Evolutionary conservation across 2,888 invertebrate genomes (phyloP).

Genomic region (Timandra comae): DNA sequence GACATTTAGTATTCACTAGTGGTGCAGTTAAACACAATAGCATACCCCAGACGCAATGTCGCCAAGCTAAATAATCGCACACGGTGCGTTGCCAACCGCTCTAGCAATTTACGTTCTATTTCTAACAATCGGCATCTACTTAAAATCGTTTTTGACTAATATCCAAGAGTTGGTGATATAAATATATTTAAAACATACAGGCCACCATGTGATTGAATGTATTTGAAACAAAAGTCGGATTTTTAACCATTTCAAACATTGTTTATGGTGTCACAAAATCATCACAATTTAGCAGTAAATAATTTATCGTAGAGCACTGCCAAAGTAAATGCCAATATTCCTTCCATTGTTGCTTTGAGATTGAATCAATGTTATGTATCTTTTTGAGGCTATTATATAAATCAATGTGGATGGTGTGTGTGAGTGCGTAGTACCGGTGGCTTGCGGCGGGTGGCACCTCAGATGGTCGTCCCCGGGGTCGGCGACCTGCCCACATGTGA

Average conservation of each 20-base stretch:
- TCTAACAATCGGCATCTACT: slow-evolving; percentile 1
- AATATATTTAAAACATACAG: no score
- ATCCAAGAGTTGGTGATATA: not conserved
- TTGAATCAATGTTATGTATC: not conserved
- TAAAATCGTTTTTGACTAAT: slow-evolving; percentile 1
- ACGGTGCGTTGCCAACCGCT: slow-evolving; percentile 47
- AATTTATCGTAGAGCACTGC: no score
- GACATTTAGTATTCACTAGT: slow-evolving; percentile 4
- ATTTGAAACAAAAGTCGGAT: no score
- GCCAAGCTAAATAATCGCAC: slow-evolving; percentile 54
- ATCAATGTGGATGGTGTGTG: not conserved
- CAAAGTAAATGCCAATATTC: no score
- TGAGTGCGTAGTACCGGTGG: slow-evolving; percentile 17
- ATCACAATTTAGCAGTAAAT: no score
- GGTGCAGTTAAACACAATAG: slow-evolving; percentile 55
- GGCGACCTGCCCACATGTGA: slow-evolving; percentile 63
- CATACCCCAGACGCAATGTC: slow-evolving; percentile 60
- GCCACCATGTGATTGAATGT: no score
- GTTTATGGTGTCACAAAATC: no score
- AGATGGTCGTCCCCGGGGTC: slow-evolving; percentile 59
- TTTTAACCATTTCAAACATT: no score
- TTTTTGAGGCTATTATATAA: not conserved
- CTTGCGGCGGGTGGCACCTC: slow-evolving; percentile 35
- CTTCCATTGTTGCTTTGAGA: no score
- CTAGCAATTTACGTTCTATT: slow-evolving; percentile 27